Percentiles rank a stretch among this genome's conserved stretches.
phyloP scores from a whole-genome alignment of 2,797 vertebrate species.

The Pseudochirops cupreus region DNA sequence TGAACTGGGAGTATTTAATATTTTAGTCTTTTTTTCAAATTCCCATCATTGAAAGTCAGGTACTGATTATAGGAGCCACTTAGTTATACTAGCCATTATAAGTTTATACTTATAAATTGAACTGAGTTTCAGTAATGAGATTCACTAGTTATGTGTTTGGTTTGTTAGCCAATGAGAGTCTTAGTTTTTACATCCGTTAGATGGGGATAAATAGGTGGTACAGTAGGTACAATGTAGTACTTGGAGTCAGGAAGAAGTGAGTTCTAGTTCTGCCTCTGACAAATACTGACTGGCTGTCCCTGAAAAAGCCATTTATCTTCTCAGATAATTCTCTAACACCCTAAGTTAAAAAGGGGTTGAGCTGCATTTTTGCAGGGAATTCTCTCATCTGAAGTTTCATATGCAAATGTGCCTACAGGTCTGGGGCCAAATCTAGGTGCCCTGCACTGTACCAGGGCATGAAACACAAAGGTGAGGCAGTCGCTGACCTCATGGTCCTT shows the following conservation, averaged over 20 bases:
- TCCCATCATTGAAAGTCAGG: neutral
- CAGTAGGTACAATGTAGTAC: neutral
- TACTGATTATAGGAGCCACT: neutral
- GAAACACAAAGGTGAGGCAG: neutral
- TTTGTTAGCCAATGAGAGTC: neutral
- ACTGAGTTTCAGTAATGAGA: slow-evolving; percentile 11
- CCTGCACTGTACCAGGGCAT: neutral
- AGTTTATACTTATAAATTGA: neutral
- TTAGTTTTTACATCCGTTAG: neutral
- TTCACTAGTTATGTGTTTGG: neutral
- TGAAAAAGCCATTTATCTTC: neutral
- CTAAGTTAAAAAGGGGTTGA: neutral
- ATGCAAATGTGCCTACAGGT: too few relatives aligned
- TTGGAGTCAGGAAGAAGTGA: neutral
- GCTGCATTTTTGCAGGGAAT: neutral
- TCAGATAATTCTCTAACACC: neutral
- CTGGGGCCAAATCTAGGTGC: neutral
- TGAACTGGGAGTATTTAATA: too few relatives aligned
- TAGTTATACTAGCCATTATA: neutral
- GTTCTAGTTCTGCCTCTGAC: neutral
- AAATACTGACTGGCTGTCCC: neutral
- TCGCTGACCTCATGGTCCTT: neutral
- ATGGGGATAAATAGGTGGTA: neutral
- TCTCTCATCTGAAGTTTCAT: neutral
- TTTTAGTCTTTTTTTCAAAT: neutral